Percentiles rank a stretch among this genome's conserved stretches.
Conservation (phyloP, 2,797 vertebrate species). For the Macropus fuliginosus region DNA sequence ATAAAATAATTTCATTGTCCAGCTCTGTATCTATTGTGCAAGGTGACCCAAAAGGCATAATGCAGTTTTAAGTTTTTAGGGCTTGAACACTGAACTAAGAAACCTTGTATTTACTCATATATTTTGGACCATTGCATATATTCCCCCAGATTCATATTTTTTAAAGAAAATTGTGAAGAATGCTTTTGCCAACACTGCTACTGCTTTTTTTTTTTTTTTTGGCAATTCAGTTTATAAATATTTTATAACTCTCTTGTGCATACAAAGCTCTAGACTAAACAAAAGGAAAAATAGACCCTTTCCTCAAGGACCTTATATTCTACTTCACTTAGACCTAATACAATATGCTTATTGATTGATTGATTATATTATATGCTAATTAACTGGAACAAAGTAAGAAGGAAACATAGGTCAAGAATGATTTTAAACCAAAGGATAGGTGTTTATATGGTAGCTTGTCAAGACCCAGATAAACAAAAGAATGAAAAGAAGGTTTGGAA, state of each 20-base stretch:
- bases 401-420: neutral
- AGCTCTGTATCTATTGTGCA: neutral
- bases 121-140: neutral
- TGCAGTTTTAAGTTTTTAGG: neutral
- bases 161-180: conserved; percentile 51
- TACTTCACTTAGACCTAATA: neutral
- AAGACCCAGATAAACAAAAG: neutral
- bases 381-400: neutral
- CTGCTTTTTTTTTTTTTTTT: conserved; percentile 7
- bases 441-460: neutral
- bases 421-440: neutral
- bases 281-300: neutral
- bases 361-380: neutral
- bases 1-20: neutral
- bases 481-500: neutral
- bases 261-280: neutral
- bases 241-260: neutral
- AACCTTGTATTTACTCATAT: neutral
- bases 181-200: neutral
- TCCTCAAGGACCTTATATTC: neutral
- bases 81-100: neutral
- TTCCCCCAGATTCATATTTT: neutral
- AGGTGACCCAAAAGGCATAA: neutral
- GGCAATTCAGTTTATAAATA: neutral
- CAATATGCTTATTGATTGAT: neutral